phyloP scores from a whole-genome alignment of 1,140 invertebrate genomes.

The Drosophila dunni region DNA sequence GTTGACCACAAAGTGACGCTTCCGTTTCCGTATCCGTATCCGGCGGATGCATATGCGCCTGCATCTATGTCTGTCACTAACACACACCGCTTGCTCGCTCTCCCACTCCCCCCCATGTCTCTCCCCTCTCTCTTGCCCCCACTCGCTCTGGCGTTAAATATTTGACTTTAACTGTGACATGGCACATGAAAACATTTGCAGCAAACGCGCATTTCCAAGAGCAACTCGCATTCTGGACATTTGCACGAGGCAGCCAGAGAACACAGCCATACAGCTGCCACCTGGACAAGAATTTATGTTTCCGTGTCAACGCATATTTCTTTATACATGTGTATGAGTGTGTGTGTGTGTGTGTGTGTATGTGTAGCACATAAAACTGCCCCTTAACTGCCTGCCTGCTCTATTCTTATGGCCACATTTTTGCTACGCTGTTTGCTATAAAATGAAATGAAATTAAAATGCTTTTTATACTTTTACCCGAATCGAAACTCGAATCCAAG shows the following conservation, averaged over 20 bases:
- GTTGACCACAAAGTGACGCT: constrained; percentile 75
- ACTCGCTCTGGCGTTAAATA: constrained; percentile 37
- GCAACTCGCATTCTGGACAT: constrained; percentile 20
- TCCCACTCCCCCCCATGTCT: not conserved
- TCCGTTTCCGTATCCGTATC: constrained; percentile 61
- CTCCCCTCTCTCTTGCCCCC: not conserved
- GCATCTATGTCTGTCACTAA: not conserved
- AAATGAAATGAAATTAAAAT: constrained; percentile 37
- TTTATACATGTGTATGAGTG: not conserved
- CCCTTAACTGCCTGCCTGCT: not conserved
- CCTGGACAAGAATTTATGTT: constrained; percentile 32
- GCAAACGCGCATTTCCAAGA: not conserved
- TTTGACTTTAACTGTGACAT: constrained; percentile 47
- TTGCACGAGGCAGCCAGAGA: not conserved
- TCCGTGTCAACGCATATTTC: constrained; percentile 13
- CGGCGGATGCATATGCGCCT: constrained; percentile 27
- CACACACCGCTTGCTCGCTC: constrained; percentile 11
- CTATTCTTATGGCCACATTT: not conserved
- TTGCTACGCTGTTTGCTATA: constrained; percentile 13
- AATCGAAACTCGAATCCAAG: constrained; percentile 8
- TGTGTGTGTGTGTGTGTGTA: too few relatives aligned
- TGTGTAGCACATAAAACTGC: not conserved
- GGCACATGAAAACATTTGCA: constrained; percentile 9
- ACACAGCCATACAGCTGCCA: constrained; percentile 9
- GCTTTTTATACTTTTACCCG: constrained; percentile 19